Conservation (phyloP, 2,797 vertebrate genomes). For the Vipera latastei region DNA sequence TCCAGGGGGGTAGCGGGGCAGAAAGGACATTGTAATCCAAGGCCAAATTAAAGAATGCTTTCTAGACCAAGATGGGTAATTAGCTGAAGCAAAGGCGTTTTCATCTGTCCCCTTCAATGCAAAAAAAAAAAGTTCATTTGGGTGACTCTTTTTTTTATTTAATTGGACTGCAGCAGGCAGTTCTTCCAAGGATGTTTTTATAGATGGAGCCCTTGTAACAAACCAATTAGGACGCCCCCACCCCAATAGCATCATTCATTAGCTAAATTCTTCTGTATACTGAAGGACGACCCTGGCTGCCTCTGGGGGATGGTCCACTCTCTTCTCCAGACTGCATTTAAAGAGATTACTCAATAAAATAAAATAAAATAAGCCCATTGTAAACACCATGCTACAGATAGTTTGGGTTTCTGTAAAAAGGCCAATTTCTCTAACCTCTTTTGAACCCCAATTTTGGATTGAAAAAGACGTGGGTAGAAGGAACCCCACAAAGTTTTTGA, state of each 20-base stretch:
- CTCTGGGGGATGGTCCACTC: neutral
- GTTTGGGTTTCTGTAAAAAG: neutral
- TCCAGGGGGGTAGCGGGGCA: conserved; percentile 9
- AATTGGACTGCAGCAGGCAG: conserved; percentile 60
- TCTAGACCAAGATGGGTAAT: conserved; percentile 63
- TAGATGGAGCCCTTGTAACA: conserved; percentile 55
- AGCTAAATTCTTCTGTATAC: conserved; percentile 47
- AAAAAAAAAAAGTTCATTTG: conserved; percentile 61
- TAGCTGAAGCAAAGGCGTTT: conserved; percentile 60
- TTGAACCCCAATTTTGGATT: neutral
- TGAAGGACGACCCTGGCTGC: conserved; percentile 34
- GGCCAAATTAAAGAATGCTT: conserved; percentile 64
- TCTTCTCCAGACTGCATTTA: conserved; percentile 1
- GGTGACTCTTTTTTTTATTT: conserved; percentile 65
- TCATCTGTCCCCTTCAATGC: conserved; percentile 66
- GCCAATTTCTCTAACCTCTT: neutral
- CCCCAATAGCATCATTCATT: conserved; percentile 50
- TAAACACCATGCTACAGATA: conserved; percentile 23
- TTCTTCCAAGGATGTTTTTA: conserved; percentile 59
- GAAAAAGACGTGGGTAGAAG: neutral
- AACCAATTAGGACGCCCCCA: conserved; percentile 50
- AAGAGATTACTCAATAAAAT: conserved; percentile 7
- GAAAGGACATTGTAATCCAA: conserved; percentile 64
- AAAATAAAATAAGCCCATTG: neutral
- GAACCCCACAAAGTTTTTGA: neutral